Base-by-base conservation (phyloP, 23 tunicate species). In the Oikopleura dioica region DNA sequence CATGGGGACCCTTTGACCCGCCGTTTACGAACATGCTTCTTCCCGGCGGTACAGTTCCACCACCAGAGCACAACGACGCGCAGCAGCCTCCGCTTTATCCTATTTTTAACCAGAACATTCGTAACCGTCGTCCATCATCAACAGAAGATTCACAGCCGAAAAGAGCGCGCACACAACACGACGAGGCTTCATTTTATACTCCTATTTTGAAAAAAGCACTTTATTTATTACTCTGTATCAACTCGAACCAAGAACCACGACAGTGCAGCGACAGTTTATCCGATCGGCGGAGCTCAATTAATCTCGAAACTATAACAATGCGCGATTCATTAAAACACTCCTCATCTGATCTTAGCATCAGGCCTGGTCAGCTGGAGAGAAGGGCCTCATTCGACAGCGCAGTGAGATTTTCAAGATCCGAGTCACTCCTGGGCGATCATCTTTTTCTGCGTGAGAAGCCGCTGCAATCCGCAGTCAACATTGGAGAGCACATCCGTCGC, bases 401-500 rank as follows among this genome's bases (percentile, higher is more conserved):
- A 12, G 2, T 63, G 33, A 23, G 72, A 12, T 31, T 63, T 2
- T 63, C 72, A 24, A 23, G 72, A 28, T 63, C 72, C 16, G 72
- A 23, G 33, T 16, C 29, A 2, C 30, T 16, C 5, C 30, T 63
- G 16, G 33, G n/a, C n/a, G n/a, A n/a, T n/a, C n/a, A n/a, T n/a
- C n/a, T n/a, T n/a, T n/a, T n/a, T n/a, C n/a, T n/a, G n/a, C n/a
- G 26, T 16, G 5, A 63, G 29, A 63, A 63, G 26, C 72, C 29
- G 72, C 72, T 63, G 72, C 30, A 23, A 12, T 63, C 72, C 30
- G 72, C 72, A 23, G 33, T 63, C 2, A 12, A 23, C 72, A 63
- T 63, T 28, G 72, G 72, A 28, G 72, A 63, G 72, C 72, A 63
- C 26, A 63, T 63, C 33, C 72, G 72, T 16, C 29, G 26, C 16